Percentiles rank a stretch among this genome's conserved stretches.
Conservation (phyloP, 2,113 vertebrate genomes). For the Myrmophylax atrothorax region DNA sequence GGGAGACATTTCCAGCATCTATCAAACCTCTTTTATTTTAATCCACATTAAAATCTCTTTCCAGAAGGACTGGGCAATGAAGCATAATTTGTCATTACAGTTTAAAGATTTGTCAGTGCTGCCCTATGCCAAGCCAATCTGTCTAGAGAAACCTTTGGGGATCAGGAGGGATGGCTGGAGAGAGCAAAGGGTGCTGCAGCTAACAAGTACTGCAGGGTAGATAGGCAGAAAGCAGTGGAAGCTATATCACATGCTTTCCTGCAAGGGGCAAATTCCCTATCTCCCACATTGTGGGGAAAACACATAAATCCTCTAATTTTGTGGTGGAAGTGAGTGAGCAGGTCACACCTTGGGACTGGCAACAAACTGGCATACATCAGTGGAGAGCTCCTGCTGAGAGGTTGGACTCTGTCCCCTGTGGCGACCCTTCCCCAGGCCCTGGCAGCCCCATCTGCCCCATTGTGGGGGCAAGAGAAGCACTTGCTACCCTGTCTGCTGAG, state of each 20-base stretch:
- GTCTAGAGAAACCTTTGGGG: not conserved
- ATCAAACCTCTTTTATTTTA: slow-evolving; percentile 60
- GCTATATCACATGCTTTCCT: not conserved
- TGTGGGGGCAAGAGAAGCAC: not conserved
- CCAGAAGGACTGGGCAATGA: not conserved
- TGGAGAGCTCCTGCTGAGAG: not conserved
- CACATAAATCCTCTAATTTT: not conserved
- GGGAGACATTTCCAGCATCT: slow-evolving; percentile 44
- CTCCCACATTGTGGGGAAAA: not conserved
- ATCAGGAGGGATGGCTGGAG: not conserved
- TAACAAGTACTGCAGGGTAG: not conserved
- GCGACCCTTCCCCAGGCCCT: not conserved
- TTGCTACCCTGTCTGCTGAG: not conserved
- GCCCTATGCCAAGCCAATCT: not conserved
- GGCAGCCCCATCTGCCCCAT: rapidly evolving
- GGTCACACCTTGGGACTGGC: not conserved
- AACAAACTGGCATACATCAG: not conserved
- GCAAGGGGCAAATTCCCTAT: not conserved
- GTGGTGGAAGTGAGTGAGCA: not conserved
- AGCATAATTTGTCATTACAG: slow-evolving; percentile 24
- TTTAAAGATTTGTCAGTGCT: slow-evolving; percentile 8
- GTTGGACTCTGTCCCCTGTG: not conserved
- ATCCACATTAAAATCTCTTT: slow-evolving; percentile 54
- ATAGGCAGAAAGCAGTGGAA: not conserved
- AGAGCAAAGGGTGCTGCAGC: not conserved